Conservation (phyloP, 2,797 vertebrate genomes). For the Chelon auratus region DNA sequence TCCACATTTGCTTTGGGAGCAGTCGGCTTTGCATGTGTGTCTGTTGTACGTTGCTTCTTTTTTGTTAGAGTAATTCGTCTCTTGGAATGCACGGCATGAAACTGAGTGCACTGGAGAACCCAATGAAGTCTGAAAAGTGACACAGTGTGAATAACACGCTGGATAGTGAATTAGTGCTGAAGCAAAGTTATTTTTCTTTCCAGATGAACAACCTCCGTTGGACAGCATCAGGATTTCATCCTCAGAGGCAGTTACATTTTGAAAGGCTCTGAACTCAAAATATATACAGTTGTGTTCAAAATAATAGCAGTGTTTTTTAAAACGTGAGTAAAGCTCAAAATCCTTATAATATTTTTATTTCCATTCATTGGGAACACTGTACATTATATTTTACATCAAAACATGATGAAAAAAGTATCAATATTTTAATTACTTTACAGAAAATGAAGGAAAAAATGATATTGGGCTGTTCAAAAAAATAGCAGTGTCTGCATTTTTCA, state of each 20-base stretch:
- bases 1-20: background rate
- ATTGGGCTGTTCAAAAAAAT: no score
- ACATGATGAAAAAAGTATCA: no score
- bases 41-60: background rate
- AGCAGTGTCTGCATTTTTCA: no score
- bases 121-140: slow-evolving; percentile 38
- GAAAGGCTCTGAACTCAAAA: slow-evolving; percentile 6
- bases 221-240: slow-evolving; percentile 24
- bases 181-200: slow-evolving; percentile 43
- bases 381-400: no score
- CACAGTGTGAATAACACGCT: slow-evolving; percentile 32
- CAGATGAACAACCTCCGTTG: slow-evolving; percentile 34
- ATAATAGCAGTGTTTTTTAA: no score
- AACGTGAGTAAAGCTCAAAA: no score
- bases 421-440: no score
- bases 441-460: no score
- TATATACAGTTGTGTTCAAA: no score
- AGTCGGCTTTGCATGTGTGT: background rate
- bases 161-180: slow-evolving; percentile 16
- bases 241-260: slow-evolving; percentile 18
- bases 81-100: background rate
- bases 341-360: no score
- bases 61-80: background rate
- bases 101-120: background rate
- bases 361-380: no score